Conservation (phyloP, 2,113 vertebrate genomes). For the Odocoileus hemionus region DNA sequence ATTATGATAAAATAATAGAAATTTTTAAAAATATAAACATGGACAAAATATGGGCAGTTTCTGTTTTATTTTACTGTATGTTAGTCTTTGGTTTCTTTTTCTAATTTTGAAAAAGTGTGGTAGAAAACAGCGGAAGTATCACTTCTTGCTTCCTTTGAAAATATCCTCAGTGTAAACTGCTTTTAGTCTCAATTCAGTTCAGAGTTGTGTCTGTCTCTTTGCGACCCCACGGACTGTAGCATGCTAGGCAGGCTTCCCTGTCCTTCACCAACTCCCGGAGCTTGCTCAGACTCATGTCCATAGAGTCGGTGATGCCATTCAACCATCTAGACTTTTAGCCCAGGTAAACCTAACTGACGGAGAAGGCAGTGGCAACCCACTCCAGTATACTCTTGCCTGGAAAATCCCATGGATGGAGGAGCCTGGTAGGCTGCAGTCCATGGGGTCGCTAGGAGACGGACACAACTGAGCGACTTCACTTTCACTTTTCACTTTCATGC, state of each 20-base stretch:
- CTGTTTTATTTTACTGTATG: background rate
- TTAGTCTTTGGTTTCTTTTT: constrained; percentile 28
- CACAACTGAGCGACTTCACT: background rate
- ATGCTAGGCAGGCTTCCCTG: background rate
- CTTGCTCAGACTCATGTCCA: background rate
- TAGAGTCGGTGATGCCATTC: background rate
- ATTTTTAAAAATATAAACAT: background rate
- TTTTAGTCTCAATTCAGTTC: background rate
- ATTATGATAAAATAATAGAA: background rate
- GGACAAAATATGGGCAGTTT: background rate
- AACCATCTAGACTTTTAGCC: background rate
- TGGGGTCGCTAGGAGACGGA: background rate
- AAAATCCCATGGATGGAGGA: background rate
- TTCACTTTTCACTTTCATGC: background rate
- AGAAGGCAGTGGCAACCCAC: background rate
- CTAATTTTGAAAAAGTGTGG: background rate
- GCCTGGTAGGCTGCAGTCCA: background rate
- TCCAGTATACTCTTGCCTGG: background rate
- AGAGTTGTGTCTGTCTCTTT: background rate
- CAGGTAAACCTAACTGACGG: background rate
- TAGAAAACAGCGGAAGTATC: background rate
- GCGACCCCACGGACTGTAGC: background rate
- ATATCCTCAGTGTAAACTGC: constrained; percentile 25
- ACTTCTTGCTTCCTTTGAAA: constrained; percentile 15
- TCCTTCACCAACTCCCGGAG: background rate